Conservation (phyloP, 2,888 invertebrate genomes). For the Eupeodes luniger region DNA sequence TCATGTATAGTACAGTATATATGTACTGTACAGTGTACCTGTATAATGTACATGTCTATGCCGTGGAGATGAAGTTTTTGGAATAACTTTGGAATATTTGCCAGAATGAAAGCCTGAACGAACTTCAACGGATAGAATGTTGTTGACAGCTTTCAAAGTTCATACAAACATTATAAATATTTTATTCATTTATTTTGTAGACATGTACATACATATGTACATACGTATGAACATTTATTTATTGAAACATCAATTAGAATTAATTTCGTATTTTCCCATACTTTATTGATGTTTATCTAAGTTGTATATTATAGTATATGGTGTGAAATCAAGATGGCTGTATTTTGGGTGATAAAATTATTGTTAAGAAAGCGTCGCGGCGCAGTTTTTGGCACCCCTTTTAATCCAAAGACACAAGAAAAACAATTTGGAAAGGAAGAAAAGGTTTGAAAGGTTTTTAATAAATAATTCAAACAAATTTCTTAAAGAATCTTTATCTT, state of each 20-base stretch:
- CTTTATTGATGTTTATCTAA: not conserved
- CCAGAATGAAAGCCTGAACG: not conserved
- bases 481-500: too few relatives aligned
- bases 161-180: not conserved
- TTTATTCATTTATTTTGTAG: too few relatives aligned
- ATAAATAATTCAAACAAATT: too few relatives aligned
- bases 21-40: too few relatives aligned
- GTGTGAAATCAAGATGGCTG: not conserved
- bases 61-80: not conserved
- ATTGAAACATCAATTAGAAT: not conserved
- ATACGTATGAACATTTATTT: not conserved
- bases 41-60: too few relatives aligned
- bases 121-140: slow-evolving; percentile 9
- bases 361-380: too few relatives aligned
- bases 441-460: too few relatives aligned
- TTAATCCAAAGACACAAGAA: too few relatives aligned
- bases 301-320: not conserved
- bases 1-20: too few relatives aligned
- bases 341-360: too few relatives aligned
- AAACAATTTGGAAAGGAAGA: too few relatives aligned
- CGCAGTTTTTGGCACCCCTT: too few relatives aligned
- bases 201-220: not conserved
- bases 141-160: slow-evolving; percentile 17
- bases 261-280: not conserved
- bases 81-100: slow-evolving; percentile 25